A percentile compares a stretch with the other conserved stretches of the same genome.
Evolutionary conservation across 2,797 vertebrate genomes (phyloP).

Genomic region (Emydoidea blandingii): DNA sequence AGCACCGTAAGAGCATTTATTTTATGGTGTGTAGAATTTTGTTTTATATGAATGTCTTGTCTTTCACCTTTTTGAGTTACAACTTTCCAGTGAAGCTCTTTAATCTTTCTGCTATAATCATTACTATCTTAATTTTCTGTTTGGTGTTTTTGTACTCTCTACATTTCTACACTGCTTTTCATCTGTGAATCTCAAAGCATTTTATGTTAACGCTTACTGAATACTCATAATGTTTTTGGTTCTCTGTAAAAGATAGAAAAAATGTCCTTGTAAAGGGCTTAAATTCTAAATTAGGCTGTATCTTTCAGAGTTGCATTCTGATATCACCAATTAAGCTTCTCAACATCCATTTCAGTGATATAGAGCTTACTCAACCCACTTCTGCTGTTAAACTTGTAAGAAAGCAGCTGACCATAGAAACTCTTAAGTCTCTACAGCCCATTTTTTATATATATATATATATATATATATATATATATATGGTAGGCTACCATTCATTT

Average conservation of each 20-base stretch:
- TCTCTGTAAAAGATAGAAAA: neutral
- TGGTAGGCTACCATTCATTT: neutral
- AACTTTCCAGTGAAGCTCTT: neutral
- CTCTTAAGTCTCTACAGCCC: neutral
- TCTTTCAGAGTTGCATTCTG: neutral
- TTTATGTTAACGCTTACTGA: neutral
- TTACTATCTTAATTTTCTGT: neutral
- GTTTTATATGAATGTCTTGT: neutral
- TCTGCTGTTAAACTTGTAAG: neutral
- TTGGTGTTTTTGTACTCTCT: neutral
- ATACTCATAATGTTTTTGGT: neutral
- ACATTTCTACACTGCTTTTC: neutral
- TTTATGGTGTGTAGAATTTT: neutral
- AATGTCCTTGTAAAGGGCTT: neutral
- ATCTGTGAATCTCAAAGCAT: neutral
- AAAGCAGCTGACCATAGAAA: neutral
- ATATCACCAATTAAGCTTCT: neutral
- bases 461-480: too few species aligned
- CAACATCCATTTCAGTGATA: neutral
- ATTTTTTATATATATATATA: neutral
- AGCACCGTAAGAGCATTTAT: neutral
- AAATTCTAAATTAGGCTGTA: neutral
- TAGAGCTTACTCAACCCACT: neutral
- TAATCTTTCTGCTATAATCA: accelerated
- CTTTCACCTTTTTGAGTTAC: neutral